A percentile compares a stretch with the other conserved stretches of the same genome.
These are phyloP conservation scores for Heliconius himera DNA, from an alignment of 1,140 invertebrate species.

Conservation along the genomic window DNA sequence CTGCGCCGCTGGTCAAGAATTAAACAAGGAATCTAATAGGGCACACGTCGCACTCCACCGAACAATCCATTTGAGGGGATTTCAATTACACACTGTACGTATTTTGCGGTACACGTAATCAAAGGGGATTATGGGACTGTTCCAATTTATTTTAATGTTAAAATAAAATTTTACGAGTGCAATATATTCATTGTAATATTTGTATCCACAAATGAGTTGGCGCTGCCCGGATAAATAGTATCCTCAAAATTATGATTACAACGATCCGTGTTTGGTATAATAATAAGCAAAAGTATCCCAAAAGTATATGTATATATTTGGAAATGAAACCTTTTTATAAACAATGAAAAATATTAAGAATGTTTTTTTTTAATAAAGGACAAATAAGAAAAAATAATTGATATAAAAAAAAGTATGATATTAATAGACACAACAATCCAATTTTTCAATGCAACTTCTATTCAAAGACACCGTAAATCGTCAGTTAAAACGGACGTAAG, in stretches of 20 bases:
- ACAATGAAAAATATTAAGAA: too few species aligned
- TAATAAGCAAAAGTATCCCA: conserved; percentile 61
- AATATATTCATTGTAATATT: conserved; percentile 45
- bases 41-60: conserved; percentile 54
- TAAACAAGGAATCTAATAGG: conserved; percentile 74
- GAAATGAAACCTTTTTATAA: neutral
- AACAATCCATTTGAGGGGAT: conserved; percentile 58
- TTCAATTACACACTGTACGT: conserved; percentile 59
- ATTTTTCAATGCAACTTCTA: neutral
- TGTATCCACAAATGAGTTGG: conserved; percentile 39
- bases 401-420: neutral
- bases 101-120: conserved; percentile 55
- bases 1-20: conserved; percentile 72
- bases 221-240: conserved; percentile 27
- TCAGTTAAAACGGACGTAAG: conserved; percentile 25
- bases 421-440: neutral
- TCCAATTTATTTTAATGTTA: conserved; percentile 49
- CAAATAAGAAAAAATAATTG: too few species aligned
- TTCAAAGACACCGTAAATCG: neutral
- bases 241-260: conserved; percentile 29
- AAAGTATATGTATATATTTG: conserved; percentile 48
- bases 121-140: conserved; percentile 46
- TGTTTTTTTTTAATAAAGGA: too few species aligned
- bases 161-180: conserved; percentile 50
- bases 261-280: conserved; percentile 46